Evolutionary conservation across 2,888 invertebrate genomes (phyloP).

Genomic region (Pachycephus smyrnensis): DNA sequence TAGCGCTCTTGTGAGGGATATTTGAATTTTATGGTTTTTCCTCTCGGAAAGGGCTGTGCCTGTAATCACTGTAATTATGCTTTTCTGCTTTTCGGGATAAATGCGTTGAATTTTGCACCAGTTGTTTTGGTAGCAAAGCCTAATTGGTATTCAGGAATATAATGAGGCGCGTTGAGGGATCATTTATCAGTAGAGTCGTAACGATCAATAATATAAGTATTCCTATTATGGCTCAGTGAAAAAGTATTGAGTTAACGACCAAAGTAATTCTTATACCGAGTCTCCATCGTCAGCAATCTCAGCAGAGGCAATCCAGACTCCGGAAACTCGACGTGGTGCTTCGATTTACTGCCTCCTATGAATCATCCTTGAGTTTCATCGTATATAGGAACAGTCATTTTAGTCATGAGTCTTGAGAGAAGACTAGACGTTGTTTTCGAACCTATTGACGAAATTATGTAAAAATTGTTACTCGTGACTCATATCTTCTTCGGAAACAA

Average conservation of each 20-base stretch:
- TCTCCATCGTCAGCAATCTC: not conserved
- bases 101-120: not conserved
- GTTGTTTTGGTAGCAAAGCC: not conserved
- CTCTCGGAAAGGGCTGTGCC: not conserved
- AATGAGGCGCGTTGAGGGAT: not conserved
- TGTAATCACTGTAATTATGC: not conserved
- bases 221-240: not conserved
- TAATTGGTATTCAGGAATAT: not conserved
- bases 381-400: not conserved
- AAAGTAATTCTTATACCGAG: not conserved
- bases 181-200: not conserved
- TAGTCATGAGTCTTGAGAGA: not conserved
- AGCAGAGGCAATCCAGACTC: not conserved
- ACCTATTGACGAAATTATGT: not conserved
- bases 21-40: not conserved
- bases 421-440: not conserved
- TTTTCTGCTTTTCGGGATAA: not conserved
- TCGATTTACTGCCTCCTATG: not conserved
- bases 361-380: not conserved
- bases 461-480: not conserved
- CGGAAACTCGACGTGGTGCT: not conserved
- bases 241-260: not conserved
- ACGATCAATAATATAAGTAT: conserved; percentile 1
- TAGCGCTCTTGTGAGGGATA: not conserved
- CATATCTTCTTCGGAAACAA: not conserved